These are phyloP conservation scores for Venturia canescens DNA, from an alignment of 1,140 invertebrate genomes.

Conservation along the genomic window DNA sequence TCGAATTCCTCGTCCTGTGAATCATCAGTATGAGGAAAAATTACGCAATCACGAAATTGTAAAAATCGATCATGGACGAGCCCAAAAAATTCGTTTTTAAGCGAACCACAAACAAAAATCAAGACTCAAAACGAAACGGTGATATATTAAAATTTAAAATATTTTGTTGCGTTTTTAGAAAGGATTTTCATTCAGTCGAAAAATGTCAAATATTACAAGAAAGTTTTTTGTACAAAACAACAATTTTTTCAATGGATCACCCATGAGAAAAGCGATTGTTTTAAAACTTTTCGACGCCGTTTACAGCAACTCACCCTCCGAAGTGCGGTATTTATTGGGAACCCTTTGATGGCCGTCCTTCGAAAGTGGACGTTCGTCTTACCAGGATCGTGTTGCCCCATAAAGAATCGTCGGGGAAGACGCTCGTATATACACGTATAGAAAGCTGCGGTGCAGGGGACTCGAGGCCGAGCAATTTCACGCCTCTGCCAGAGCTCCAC, in stretches of 20 bases:
- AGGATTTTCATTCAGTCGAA: too few species aligned
- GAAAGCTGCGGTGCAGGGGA: conserved; percentile 2
- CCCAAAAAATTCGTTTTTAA: too few species aligned
- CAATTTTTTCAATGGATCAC: too few species aligned
- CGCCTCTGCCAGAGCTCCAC: conserved; percentile 27
- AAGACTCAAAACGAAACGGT: background rate
- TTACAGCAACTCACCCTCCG: background rate
- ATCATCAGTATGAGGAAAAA: background rate
- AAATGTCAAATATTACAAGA: too few species aligned
- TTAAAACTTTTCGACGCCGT: background rate
- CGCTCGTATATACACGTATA: conserved; percentile 26
- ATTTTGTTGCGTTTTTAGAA: too few species aligned
- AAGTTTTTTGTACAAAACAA: too few species aligned
- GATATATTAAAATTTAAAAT: too few species aligned
- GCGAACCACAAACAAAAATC: background rate
- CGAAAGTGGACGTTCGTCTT: conserved; percentile 48
- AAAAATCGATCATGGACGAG: too few species aligned
- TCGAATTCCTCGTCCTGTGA: background rate
- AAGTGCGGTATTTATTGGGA: conserved; percentile 67
- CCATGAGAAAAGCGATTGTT: background rate
- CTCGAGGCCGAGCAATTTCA: conserved; percentile 31
- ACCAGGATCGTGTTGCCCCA: conserved; percentile 63
- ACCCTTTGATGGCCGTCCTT: conserved; percentile 71
- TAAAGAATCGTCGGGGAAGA: conserved; percentile 57
- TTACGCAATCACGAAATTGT: too few species aligned